Evolutionary conservation across 2,797 vertebrate genomes (phyloP), one percentile per base, ranked within the genome.

Genomic region (Pelobates cultripes): DNA sequence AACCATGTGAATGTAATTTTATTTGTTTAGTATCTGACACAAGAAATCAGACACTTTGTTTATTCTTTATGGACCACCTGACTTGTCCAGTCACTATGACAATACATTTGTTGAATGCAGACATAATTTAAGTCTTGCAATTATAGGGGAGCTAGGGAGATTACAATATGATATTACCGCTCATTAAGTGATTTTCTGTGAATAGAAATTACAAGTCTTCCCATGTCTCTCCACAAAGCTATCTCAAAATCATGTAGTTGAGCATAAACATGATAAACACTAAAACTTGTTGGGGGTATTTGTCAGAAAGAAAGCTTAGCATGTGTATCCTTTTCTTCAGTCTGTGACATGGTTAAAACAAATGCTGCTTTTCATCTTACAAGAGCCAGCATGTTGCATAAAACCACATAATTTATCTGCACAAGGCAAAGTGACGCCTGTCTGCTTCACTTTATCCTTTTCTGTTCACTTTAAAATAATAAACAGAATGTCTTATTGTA

Each of bases 71-170:
- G 64, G 87, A 89, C 86, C 89, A 90, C 85, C 90, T 83, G 70
- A 91, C 86, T 43, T 84, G 74, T 72, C 88, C 85, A 87, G 86
- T 89, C 89, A 89, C 77, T 82, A 14, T 72, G 86, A 90, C 92
- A 90, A 87, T 76, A 87, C 86, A 85, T 86, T 87, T 88, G 89
- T 84, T 81, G 63, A 84, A 73, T 60, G 43, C 70, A 90, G 85
- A 89, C 79, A 86, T 86, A 72, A 87, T 90, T 89, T 15, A 71
- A 87, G 88, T 84, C 85, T 86, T 90, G 86, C 80, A 86, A 87
- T 93, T 91, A 89, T 81, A 81, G 77, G 68, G 90, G 86, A 92
- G 88, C 90, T 90, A 77, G 66, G 68, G 87, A 93, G 89, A 92
- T 92, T 92, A 93, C 17, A 85, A 43, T 82, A 69, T 71, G 80